These are phyloP conservation scores for Tyrannus savana DNA, from an alignment of 2,113 vertebrate genomes.

Conservation along the genomic window DNA sequence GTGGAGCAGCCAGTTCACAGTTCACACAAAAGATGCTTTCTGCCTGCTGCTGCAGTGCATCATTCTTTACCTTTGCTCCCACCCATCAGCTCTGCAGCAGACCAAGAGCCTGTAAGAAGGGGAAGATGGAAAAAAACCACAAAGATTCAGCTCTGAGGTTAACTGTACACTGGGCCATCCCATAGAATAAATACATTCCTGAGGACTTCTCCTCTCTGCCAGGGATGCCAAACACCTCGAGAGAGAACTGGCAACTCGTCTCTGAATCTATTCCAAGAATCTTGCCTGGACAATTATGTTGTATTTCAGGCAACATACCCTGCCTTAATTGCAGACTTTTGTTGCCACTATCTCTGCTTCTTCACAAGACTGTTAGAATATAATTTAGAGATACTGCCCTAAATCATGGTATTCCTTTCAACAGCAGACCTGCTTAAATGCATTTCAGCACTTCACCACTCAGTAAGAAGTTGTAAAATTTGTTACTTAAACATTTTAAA, in stretches of 20 bases:
- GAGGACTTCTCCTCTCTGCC: not conserved
- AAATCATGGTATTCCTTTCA: slow-evolving; percentile 6
- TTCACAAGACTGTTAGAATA: not conserved
- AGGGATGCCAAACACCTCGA: not conserved
- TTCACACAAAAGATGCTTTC: slow-evolving; percentile 77
- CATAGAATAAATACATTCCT: not conserved
- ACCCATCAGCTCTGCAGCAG: slow-evolving; percentile 61
- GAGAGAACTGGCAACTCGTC: not conserved
- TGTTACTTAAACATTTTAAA: not conserved
- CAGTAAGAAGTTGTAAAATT: not conserved
- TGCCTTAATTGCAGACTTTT: slow-evolving; percentile 49
- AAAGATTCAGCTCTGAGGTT: slow-evolving; percentile 26
- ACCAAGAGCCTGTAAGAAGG: slow-evolving; percentile 59
- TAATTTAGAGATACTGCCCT: slow-evolving; percentile 31
- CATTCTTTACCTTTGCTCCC: slow-evolving; percentile 77
- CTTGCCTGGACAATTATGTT: slow-evolving; percentile 36
- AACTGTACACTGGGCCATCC: not conserved
- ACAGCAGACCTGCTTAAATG: not conserved
- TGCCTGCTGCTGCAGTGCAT: slow-evolving; percentile 77
- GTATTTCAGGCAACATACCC: slow-evolving; percentile 23
- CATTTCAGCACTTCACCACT: not conserved
- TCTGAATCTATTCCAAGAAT: not conserved
- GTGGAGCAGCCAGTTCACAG: slow-evolving; percentile 69
- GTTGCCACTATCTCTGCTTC: slow-evolving; percentile 32
- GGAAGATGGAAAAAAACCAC: not conserved